Conservation (phyloP, 1,140 invertebrate species). For the Phenacoccus solenopsis region DNA sequence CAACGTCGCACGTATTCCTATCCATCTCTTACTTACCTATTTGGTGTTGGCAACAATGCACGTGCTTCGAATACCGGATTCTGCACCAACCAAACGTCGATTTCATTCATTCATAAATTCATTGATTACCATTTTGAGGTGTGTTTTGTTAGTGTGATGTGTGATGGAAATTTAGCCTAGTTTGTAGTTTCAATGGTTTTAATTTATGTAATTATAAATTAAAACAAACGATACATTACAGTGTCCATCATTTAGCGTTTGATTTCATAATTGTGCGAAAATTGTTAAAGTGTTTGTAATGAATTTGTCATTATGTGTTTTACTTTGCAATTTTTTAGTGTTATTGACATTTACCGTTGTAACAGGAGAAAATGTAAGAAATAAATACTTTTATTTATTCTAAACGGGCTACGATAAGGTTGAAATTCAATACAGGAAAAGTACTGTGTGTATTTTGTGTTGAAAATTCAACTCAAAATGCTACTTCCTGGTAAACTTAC, state of each 20-base stretch:
- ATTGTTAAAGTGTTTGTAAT: slow-evolving; percentile 4
- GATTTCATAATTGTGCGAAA: not conserved
- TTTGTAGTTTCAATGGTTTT: not conserved
- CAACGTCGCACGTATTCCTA: no score
- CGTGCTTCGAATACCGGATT: not conserved
- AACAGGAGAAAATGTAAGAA: slow-evolving; percentile 8
- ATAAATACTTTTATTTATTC: not conserved
- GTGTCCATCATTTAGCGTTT: not conserved
- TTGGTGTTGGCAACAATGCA: not conserved
- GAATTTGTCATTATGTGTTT: slow-evolving; percentile 5
- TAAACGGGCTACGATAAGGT: no score
- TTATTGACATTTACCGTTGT: slow-evolving; percentile 14
- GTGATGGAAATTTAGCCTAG: not conserved
- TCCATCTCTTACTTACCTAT: not conserved
- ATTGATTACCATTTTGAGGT: slow-evolving; percentile 2
- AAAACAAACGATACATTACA: not conserved
- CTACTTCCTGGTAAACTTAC: not conserved
- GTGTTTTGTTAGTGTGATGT: not conserved
- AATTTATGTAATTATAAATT: not conserved
- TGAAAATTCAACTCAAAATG: not conserved
- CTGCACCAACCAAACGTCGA: not conserved
- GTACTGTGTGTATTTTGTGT: not conserved
- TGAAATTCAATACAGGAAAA: no score
- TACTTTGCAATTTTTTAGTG: slow-evolving; percentile 3
- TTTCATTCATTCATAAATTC: slow-evolving; percentile 3